phyloP scores from a whole-genome alignment of 2,797 vertebrate species.

The Manis pentadactyla region DNA sequence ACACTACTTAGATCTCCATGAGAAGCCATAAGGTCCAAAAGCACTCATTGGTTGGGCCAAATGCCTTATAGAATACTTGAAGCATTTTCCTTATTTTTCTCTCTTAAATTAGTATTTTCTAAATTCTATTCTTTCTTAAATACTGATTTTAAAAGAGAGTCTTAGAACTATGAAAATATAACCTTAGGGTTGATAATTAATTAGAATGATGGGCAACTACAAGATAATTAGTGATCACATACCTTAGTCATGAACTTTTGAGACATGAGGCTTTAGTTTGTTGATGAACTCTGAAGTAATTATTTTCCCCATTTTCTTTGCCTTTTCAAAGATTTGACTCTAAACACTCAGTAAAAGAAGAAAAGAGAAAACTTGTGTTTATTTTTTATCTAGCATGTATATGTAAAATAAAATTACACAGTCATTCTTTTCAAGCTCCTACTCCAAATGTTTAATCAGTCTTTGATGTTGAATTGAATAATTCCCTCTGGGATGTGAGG shows the following conservation, averaged over 20 bases:
- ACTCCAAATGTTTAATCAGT: slow-evolving; percentile 35
- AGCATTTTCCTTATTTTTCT: not conserved
- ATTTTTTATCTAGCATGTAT: slow-evolving; percentile 34
- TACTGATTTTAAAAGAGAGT: not conserved
- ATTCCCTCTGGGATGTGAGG: not conserved
- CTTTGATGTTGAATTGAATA: slow-evolving; percentile 53
- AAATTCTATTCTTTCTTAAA: not conserved
- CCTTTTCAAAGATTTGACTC: not conserved
- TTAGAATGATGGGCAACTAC: not conserved
- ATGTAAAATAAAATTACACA: slow-evolving; percentile 56
- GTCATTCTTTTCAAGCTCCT: slow-evolving; percentile 35
- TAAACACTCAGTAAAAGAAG: not conserved
- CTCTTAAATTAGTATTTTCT: slow-evolving; percentile 15
- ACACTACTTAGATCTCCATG: not conserved
- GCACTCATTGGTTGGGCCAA: not conserved
- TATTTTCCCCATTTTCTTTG: not conserved
- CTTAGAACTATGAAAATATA: not conserved
- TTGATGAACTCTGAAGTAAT: slow-evolving; percentile 41
- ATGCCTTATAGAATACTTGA: slow-evolving; percentile 1
- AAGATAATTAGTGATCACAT: not conserved
- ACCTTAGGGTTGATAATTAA: not conserved
- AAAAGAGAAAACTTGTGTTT: not conserved
- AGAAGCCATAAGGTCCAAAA: not conserved
- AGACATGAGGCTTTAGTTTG: not conserved
- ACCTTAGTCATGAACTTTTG: slow-evolving; percentile 10